Evolutionary conservation across 1,140 invertebrate species (phyloP), one percentile per base, ranked within the genome.

Genomic region (Leptinotarsa defecta): DNA sequence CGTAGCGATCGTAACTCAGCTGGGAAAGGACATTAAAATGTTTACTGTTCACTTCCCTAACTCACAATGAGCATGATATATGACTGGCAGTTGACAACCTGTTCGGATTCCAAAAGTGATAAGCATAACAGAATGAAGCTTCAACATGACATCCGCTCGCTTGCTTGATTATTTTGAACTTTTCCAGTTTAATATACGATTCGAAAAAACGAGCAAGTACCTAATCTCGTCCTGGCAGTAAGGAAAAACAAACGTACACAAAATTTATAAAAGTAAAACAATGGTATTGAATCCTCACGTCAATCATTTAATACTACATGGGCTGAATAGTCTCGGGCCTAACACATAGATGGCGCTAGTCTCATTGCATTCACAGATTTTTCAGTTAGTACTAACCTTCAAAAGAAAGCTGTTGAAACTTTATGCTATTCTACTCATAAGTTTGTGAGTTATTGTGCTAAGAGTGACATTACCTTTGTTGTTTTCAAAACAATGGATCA

Each of bases 1-100:
- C 52, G 52, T 19, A 57, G n/a, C n/a, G 52, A 57, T 57, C 52
- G n/a, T 57, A 57, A 57, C 52, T 57, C 52, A 15, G 13, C 52
- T 57, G 15, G 52, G 15, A 13, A n/a, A 68, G 19, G 24, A 68
- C 22, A 68, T 34, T 22, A 68, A 68, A 27, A 27, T 20, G 24
- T 20, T 65, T 65, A 24, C 22, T 24, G 34, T 68, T 68, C 65
- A 68, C 65, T 43, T 68, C 17, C 34, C 19, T 68, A 68, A 68
- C 15, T 68, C 43, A 68, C 34, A 68, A 68, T 22, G 19, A 27
- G 65, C 65, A 27, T 68, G 65, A 68, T 68, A 68, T 68, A 68
- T 68, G 22, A 68, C 65, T 68, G 65, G 65, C 65, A 68, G 65
- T 24, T 68, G 65, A 68, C 65, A 68, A 68, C 65, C 65, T 19